These are phyloP conservation scores for Oriolus oriolus DNA, from an alignment of 2,113 vertebrate genomes.

Conservation along the genomic window DNA sequence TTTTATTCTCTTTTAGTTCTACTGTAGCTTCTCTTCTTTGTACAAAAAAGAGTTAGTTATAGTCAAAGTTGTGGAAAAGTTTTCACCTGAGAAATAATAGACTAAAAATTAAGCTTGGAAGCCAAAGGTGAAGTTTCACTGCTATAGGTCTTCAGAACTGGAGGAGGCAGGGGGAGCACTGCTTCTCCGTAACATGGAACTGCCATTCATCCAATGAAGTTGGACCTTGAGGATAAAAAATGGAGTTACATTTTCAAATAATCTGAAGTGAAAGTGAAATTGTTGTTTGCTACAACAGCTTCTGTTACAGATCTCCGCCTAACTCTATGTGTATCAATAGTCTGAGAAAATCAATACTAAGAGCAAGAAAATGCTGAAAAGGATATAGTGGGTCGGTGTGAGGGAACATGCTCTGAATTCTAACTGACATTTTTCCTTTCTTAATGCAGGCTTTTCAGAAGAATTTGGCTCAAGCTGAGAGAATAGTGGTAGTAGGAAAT, in stretches of 20 bases:
- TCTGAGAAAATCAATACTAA: neutral
- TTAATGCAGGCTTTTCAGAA: slow-evolving; percentile 88
- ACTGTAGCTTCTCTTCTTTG: neutral
- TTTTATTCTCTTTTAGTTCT: neutral
- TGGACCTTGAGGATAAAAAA: neutral
- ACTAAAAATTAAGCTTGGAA: neutral
- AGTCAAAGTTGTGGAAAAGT: neutral
- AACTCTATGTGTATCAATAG: neutral
- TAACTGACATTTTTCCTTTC: neutral
- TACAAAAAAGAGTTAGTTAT: neutral
- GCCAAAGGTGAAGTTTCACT: neutral
- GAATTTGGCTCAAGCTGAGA: slow-evolving; percentile 80
- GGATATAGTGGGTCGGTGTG: neutral
- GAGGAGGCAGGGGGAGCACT: neutral
- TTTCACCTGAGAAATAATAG: neutral
- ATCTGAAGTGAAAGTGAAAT: neutral
- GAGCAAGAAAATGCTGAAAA: neutral
- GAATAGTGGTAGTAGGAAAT: slow-evolving; percentile 90
- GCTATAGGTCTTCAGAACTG: neutral
- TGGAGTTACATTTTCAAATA: neutral
- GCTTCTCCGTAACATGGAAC: neutral
- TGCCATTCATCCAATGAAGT: neutral
- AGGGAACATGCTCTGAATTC: neutral
- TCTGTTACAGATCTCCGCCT: neutral
- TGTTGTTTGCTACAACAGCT: neutral